phyloP scores from a whole-genome alignment of 2,797 vertebrate species.

The Pelochelys cantorii region DNA sequence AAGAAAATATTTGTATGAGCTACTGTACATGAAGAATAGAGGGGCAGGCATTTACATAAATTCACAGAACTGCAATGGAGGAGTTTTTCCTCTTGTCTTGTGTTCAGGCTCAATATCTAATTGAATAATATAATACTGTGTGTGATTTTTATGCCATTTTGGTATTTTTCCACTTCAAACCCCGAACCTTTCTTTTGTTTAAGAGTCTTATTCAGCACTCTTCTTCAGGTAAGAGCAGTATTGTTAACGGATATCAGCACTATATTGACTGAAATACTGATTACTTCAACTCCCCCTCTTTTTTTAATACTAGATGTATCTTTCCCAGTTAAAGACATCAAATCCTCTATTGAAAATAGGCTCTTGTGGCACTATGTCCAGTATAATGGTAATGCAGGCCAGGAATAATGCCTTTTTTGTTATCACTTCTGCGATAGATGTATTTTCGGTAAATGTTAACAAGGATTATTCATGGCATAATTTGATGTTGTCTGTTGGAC shows the following conservation, averaged over 20 bases:
- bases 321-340: not conserved
- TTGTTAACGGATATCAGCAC: fast-evolving
- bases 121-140: not conserved
- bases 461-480: not conserved
- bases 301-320: not conserved
- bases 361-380: not conserved
- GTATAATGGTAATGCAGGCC: not conserved
- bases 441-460: fast-evolving
- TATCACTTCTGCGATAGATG: not conserved
- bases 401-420: not conserved
- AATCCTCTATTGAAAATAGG: not conserved
- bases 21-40: not conserved
- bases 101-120: not conserved
- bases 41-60: not conserved
- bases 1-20: not conserved
- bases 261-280: not conserved
- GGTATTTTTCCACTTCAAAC: not conserved
- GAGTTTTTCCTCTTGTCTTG: not conserved
- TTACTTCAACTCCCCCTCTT: not conserved
- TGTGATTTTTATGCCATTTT: not conserved
- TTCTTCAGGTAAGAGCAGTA: fast-evolving
- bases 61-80: not conserved
- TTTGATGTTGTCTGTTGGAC: fast-evolving
- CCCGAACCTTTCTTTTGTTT: not conserved
- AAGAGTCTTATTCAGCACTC: not conserved